Conservation (phyloP, 2,797 vertebrate genomes). For the Sciurus carolinensis region DNA sequence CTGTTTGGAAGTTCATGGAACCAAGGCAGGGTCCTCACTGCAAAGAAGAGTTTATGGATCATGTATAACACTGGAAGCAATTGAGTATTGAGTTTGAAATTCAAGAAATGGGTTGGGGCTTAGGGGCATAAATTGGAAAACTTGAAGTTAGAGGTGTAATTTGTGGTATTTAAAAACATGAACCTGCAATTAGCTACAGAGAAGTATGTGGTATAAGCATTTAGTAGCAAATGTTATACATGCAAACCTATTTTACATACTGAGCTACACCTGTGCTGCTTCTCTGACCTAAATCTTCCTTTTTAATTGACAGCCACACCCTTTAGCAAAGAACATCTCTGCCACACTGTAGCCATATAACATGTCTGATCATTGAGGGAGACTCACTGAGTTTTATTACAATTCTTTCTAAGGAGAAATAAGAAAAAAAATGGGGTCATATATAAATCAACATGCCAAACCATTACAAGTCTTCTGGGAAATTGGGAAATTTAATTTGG, state of each 20-base stretch:
- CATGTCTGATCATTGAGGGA: conserved; percentile 34
- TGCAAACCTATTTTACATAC: neutral
- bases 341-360: neutral
- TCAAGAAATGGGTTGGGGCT: neutral
- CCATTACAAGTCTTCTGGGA: conserved; percentile 64
- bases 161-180: neutral
- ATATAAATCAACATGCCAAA: conserved; percentile 4
- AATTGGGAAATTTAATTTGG: neutral
- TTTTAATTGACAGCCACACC: neutral
- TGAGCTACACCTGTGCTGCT: neutral
- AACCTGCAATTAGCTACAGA: neutral
- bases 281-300: conserved; percentile 2
- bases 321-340: neutral
- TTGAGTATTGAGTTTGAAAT: neutral
- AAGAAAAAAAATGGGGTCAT: neutral
- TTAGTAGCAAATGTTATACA: neutral
- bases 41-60: neutral
- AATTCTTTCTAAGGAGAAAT: conserved; percentile 76
- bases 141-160: neutral
- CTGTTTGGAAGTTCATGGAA: neutral
- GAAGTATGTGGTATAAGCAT: neutral
- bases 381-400: conserved; percentile 51
- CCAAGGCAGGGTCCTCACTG: neutral
- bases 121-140: neutral
- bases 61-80: neutral